Evolutionary conservation across 2,113 vertebrate genomes (phyloP).

Genomic region (Anser cygnoides): DNA sequence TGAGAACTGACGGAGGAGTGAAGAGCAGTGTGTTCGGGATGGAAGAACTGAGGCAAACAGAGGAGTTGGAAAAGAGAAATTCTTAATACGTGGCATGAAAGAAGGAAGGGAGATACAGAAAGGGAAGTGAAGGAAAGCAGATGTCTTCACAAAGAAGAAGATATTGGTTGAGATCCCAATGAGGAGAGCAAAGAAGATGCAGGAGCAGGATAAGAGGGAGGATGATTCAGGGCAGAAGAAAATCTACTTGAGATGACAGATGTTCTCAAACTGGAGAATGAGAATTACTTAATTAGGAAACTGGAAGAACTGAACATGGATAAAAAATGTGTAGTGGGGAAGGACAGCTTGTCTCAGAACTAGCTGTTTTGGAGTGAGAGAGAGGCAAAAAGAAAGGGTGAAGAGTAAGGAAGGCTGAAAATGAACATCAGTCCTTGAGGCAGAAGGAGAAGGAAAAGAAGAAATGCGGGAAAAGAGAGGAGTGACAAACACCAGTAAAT

Average conservation of each 20-base stretch:
- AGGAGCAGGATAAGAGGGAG: not conserved
- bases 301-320: not conserved
- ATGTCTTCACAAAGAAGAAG: not conserved
- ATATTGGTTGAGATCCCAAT: not conserved
- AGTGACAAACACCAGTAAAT: not conserved
- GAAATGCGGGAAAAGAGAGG: not conserved
- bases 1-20: slow-evolving; percentile 42
- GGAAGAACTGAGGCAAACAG: not conserved
- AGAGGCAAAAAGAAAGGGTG: not conserved
- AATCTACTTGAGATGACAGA: not conserved
- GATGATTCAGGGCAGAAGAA: slow-evolving; percentile 30
- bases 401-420: not conserved
- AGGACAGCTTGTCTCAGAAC: not conserved
- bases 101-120: not conserved
- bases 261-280: not conserved
- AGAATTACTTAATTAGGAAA: slow-evolving; percentile 13
- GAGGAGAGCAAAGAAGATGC: not conserved
- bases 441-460: not conserved
- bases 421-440: not conserved
- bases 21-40: slow-evolving; percentile 10
- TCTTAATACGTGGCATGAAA: not conserved
- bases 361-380: not conserved
- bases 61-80: slow-evolving; percentile 24
- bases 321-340: not conserved
- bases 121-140: slow-evolving; percentile 4